These are phyloP conservation scores for Sminthurides bifidus DNA, from an alignment of 1,140 invertebrate genomes.

Conservation along the genomic window DNA sequence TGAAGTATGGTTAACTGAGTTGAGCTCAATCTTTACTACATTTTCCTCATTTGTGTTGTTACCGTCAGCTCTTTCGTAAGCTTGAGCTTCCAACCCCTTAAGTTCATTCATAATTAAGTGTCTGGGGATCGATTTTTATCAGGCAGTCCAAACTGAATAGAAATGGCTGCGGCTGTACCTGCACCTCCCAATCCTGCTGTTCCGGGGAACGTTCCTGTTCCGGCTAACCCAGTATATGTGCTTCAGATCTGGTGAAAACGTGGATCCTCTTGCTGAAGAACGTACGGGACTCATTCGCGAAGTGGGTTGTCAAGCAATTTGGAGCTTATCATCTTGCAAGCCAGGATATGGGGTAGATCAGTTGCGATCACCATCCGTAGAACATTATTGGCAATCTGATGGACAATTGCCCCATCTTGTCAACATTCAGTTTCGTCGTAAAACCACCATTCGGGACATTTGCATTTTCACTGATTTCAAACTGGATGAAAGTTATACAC, in stretches of 20 bases:
- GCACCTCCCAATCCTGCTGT: neutral
- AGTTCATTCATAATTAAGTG: no score
- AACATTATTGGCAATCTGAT: conserved; percentile 99
- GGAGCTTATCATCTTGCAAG: conserved; percentile 97
- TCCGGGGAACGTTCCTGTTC: neutral
- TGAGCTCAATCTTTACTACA: no score
- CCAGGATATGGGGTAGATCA: conserved; percentile 97
- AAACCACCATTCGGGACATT: conserved; percentile 89
- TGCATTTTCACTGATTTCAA: conserved; percentile 97
- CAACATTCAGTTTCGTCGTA: conserved; percentile 92
- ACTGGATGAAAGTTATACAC: conserved; percentile 97
- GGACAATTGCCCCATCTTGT: conserved; percentile 94
- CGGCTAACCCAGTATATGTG: no score
- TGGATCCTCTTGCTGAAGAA: conserved; percentile 44
- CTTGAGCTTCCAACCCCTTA: no score
- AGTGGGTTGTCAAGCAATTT: conserved; percentile 91
- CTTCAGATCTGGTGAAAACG: conserved; percentile 35
- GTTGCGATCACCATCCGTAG: conserved; percentile 81
- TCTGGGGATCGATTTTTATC: no score
- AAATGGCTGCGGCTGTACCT: neutral
- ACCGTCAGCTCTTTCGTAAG: no score
- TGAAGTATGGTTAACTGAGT: no score
- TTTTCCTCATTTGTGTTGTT: no score
- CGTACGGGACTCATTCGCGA: conserved; percentile 61
- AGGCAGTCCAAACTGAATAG: no score